These are phyloP conservation scores for Thereva unica DNA, from an alignment of 2,888 invertebrate species.

Conservation along the genomic window DNA sequence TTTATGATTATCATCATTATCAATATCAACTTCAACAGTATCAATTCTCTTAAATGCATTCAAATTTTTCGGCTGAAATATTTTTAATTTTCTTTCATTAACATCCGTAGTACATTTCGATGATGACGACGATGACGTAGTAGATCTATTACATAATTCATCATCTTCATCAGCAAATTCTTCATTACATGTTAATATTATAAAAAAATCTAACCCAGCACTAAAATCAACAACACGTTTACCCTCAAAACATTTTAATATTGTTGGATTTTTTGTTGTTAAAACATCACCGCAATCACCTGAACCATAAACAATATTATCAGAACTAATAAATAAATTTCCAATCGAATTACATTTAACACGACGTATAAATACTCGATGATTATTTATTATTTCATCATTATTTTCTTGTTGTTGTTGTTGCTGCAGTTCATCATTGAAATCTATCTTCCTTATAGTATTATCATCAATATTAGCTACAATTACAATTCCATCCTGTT, in stretches of 20 bases:
- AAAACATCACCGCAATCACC: conserved; percentile 55
- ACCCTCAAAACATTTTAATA: conserved; percentile 70
- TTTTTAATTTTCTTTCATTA: background rate
- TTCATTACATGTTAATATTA: conserved; percentile 68
- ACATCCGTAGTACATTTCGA: background rate
- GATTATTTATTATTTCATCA: conserved; percentile 2
- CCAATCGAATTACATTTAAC: conserved; percentile 54
- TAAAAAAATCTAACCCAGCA: conserved; percentile 78
- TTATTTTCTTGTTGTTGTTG: too few relatives aligned
- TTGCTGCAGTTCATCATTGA: conserved; percentile 20
- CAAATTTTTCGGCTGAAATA: conserved; percentile 2
- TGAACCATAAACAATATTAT: conserved; percentile 52
- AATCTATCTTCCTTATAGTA: conserved; percentile 36
- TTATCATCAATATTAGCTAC: conserved; percentile 20
- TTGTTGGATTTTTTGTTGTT: conserved; percentile 63
- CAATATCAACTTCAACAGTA: conserved; percentile 60
- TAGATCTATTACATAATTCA: conserved; percentile 1
- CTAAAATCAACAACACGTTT: conserved; percentile 70
- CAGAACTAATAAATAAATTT: conserved; percentile 52
- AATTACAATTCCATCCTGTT: conserved; percentile 40
- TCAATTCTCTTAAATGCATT: conserved; percentile 56
- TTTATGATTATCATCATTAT: conserved; percentile 58
- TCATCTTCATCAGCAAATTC: conserved; percentile 64
- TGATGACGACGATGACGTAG: background rate
- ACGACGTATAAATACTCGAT: conserved; percentile 38